These are phyloP conservation scores for Tapirus terrestris DNA, from an alignment of 2,113 vertebrate species.

Conservation along the genomic window DNA sequence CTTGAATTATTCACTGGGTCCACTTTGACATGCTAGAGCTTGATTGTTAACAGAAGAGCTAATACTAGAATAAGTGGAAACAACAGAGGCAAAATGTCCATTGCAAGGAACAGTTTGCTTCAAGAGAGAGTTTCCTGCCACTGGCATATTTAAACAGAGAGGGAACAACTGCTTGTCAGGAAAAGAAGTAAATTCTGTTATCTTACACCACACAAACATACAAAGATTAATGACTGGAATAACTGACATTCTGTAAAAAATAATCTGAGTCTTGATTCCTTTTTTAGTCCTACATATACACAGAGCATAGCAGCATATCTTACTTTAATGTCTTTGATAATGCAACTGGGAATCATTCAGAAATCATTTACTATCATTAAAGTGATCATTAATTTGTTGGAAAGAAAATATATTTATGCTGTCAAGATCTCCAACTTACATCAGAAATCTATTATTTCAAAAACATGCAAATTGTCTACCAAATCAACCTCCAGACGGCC, in stretches of 20 bases:
- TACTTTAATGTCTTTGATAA: constrained; percentile 38
- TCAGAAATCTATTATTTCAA: constrained; percentile 32
- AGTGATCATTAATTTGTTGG: constrained; percentile 46
- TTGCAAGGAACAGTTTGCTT: background rate
- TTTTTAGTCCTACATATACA: constrained; percentile 30
- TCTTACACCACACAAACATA: constrained; percentile 39
- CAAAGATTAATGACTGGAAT: constrained; percentile 64
- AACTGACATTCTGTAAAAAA: background rate
- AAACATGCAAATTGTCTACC: constrained; percentile 4
- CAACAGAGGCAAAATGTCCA: constrained; percentile 14
- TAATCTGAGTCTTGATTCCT: constrained; percentile 22
- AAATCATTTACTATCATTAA: constrained; percentile 51
- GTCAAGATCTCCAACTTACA: constrained; percentile 55
- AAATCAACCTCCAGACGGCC: constrained; percentile 19
- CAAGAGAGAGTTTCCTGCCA: constrained; percentile 1
- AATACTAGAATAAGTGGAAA: constrained; percentile 9
- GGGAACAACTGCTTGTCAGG: constrained; percentile 51
- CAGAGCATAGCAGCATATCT: background rate
- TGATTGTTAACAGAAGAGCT: constrained; percentile 44
- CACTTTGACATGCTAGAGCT: background rate
- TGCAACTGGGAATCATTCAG: constrained; percentile 39
- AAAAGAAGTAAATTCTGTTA: constrained; percentile 68
- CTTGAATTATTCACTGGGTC: background rate
- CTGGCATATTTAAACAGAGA: constrained; percentile 5
- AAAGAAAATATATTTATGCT: constrained; percentile 50